Evolutionary conservation across 1,140 invertebrate species (phyloP).

Genomic region (Zaprionus tsacasi): DNA sequence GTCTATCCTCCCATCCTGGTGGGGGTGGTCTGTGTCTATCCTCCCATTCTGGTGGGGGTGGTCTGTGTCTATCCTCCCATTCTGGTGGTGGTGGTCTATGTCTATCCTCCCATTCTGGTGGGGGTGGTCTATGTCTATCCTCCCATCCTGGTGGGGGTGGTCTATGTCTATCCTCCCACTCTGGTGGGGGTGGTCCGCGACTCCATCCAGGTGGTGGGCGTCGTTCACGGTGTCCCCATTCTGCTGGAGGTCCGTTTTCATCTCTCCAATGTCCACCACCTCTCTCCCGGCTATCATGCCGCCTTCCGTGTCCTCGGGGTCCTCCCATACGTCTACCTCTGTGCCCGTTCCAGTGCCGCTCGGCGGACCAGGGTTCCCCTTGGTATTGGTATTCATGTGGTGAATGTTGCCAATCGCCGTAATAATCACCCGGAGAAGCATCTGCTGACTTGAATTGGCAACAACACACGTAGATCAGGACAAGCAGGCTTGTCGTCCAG

Average conservation of each 20-base stretch:
- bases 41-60: not conserved
- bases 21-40: not conserved
- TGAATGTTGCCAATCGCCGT: not conserved
- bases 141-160: too few relatives aligned
- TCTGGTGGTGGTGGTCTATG: not conserved
- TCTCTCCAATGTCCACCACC: not conserved
- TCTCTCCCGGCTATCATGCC: not conserved
- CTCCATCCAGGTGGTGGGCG: not conserved
- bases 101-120: not conserved
- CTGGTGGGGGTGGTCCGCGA: not conserved
- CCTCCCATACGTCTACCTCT: not conserved
- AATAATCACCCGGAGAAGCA: not conserved
- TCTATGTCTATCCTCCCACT: too few relatives aligned
- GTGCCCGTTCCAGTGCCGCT: not conserved
- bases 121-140: not conserved
- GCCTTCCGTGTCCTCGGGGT: not conserved
- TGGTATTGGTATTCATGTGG: not conserved
- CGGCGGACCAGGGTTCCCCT: not conserved
- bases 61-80: not conserved
- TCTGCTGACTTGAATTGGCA: not conserved
- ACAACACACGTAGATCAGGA: not conserved
- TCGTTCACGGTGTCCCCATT: too few relatives aligned
- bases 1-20: not conserved
- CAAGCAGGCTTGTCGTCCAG: not conserved
- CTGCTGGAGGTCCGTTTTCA: not conserved